A percentile compares a stretch with the other conserved stretches of the same genome.
Conservation (phyloP, 2,113 vertebrate genomes). For the Pycnonotus jocosus region DNA sequence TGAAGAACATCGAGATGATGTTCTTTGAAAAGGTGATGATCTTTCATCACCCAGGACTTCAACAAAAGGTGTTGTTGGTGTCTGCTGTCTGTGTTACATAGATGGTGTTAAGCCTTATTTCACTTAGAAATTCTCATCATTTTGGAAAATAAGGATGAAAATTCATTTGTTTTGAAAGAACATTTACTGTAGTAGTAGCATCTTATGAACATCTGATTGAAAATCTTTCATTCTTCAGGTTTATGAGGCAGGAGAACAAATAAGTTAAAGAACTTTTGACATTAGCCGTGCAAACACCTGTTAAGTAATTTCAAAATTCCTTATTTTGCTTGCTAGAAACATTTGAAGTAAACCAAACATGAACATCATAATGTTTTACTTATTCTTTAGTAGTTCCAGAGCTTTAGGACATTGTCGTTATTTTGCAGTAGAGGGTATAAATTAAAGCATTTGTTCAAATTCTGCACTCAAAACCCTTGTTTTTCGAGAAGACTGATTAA, state of each 20-base stretch:
- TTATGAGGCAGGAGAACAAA: not conserved
- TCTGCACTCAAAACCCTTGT: not conserved
- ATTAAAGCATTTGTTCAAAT: not conserved
- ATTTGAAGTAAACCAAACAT: not conserved
- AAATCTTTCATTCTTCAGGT: not conserved
- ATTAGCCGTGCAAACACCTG: not conserved
- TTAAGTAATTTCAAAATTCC: not conserved
- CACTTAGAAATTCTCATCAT: not conserved
- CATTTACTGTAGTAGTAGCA: not conserved
- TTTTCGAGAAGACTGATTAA: not conserved
- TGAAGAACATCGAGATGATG: not conserved
- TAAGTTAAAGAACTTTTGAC: not conserved
- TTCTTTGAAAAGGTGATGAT: not conserved
- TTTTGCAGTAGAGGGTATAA: not conserved
- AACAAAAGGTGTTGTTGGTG: fast-evolving
- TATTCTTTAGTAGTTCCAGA: not conserved
- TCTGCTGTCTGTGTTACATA: not conserved
- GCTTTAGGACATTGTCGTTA: not conserved
- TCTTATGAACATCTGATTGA: not conserved
- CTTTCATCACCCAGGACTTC: not conserved
- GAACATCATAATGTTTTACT: not conserved
- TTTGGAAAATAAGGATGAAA: not conserved
- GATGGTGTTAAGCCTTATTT: not conserved
- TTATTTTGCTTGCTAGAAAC: not conserved
- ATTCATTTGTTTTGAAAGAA: not conserved